These are phyloP conservation scores for Ptychoptera contaminata DNA, from an alignment of 2,888 invertebrate species.

Conservation along the genomic window DNA sequence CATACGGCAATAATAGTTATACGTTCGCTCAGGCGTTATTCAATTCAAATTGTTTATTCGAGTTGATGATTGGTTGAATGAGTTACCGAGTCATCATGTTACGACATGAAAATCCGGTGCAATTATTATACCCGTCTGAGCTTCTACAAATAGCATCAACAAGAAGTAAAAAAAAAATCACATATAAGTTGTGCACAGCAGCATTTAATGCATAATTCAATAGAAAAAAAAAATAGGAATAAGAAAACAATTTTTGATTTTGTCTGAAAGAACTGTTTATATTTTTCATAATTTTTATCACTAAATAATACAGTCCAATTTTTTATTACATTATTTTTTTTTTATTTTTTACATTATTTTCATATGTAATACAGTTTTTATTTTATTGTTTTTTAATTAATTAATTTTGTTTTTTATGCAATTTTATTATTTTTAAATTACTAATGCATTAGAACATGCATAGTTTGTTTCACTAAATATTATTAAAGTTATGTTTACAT, in stretches of 20 bases:
- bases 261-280: background rate
- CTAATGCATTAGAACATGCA: background rate
- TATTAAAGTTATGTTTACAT: background rate
- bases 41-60: too few relatives aligned
- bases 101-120: too few relatives aligned
- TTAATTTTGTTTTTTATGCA: too few relatives aligned
- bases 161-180: background rate
- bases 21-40: too few relatives aligned
- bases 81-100: too few relatives aligned
- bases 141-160: too few relatives aligned
- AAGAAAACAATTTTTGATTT: background rate
- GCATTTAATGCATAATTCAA: background rate
- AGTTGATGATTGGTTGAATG: too few relatives aligned
- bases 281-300: background rate
- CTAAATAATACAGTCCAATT: background rate
- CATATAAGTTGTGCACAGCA: too few relatives aligned
- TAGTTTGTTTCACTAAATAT: background rate
- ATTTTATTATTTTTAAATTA: background rate
- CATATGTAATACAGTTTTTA: background rate
- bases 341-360: background rate
- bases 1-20: too few relatives aligned
- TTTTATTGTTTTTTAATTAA: background rate
- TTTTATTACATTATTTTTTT: background rate
- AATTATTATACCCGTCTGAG: too few relatives aligned
- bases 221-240: background rate